phyloP scores from a whole-genome alignment of 2,797 vertebrate species.

The Chaetodon trifasciatus region DNA sequence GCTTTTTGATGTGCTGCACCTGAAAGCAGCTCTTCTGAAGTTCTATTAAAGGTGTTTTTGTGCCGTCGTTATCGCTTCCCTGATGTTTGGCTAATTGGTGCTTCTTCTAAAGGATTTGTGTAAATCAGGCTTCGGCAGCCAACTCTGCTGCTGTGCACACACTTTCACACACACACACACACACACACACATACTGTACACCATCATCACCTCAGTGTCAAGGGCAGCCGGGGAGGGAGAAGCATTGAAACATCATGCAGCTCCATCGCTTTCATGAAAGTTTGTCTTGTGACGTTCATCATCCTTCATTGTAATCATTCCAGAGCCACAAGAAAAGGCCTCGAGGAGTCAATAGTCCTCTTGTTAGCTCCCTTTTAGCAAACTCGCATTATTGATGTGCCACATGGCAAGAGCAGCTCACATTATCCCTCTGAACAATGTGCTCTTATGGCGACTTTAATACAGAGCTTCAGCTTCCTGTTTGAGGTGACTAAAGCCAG shows the following conservation, averaged over 20 bases:
- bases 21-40: background rate
- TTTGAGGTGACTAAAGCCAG: background rate
- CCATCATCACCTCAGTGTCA: background rate
- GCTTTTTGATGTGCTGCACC: background rate
- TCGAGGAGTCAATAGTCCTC: background rate
- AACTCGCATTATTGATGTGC: too few relatives aligned
- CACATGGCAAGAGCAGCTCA: background rate
- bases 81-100: background rate
- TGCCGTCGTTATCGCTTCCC: constrained; percentile 8
- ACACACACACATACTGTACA: background rate
- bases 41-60: constrained; percentile 1
- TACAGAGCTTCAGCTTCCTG: background rate
- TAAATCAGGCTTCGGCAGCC: constrained; percentile 8
- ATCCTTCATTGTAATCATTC: background rate
- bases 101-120: constrained; percentile 5
- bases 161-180: background rate
- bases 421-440: background rate
- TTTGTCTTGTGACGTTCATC: background rate
- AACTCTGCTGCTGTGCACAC: background rate
- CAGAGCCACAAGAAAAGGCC: background rate
- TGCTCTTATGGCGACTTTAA: background rate
- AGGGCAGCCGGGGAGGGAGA: background rate
- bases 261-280: constrained; percentile 3
- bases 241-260: background rate
- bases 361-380: background rate